A percentile compares a stretch with the other conserved stretches of the same genome.
These are phyloP conservation scores for Antennarius striatus DNA, from an alignment of 2,113 vertebrate species.

Conservation along the genomic window DNA sequence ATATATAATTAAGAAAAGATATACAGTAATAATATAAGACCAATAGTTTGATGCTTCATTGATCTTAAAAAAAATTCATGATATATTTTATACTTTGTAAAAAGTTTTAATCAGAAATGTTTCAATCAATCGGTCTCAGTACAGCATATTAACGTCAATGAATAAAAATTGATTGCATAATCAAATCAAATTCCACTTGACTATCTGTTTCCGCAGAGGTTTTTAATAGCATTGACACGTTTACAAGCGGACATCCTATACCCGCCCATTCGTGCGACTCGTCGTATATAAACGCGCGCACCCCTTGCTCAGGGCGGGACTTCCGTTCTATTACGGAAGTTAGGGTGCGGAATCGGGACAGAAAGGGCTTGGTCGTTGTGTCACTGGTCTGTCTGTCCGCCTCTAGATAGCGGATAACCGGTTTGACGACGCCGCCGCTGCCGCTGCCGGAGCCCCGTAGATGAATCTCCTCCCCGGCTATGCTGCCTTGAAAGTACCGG, in stretches of 20 bases:
- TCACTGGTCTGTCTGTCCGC: conserved; percentile 59
- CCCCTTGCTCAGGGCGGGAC: conserved; percentile 64
- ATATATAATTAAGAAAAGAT: too few species aligned
- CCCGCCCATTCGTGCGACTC: conserved; percentile 37
- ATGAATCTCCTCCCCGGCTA: conserved; percentile 62
- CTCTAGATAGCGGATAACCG: conserved; percentile 47
- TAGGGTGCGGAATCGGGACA: conserved; percentile 24
- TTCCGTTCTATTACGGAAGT: conserved; percentile 70
- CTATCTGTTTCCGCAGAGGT: background rate
- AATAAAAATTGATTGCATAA: too few species aligned
- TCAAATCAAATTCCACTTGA: too few species aligned
- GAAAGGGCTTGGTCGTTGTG: conserved; percentile 73
- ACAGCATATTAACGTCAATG: too few species aligned
- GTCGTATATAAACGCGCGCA: conserved; percentile 49
- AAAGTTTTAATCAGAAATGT: too few species aligned
- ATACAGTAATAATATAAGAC: too few species aligned
- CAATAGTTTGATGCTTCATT: too few species aligned
- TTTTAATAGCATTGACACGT: background rate
- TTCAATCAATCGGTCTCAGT: too few species aligned
- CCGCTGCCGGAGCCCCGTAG: conserved; percentile 44
- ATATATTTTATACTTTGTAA: too few species aligned
- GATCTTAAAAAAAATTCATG: too few species aligned
- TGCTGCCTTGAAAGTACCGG: conserved; percentile 72
- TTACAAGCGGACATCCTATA: background rate
- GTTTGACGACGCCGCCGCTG: conserved; percentile 48